Base-by-base conservation (phyloP, 2,113 vertebrate genomes). In the Megaleporinus macrocephalus region DNA sequence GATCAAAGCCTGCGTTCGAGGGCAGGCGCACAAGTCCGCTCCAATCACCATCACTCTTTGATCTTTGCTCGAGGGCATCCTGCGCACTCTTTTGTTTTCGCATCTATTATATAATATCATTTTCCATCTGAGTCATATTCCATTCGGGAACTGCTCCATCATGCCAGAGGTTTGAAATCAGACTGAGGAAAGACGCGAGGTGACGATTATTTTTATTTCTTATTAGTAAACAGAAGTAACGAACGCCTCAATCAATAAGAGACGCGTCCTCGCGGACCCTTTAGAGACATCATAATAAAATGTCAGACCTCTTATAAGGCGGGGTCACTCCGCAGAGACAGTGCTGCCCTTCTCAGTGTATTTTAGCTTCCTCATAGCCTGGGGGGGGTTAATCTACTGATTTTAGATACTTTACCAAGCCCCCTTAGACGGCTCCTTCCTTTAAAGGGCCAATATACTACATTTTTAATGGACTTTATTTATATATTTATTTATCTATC, bases 21-120 rank as follows among this genome's bases (percentile, higher is more conserved):
- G 59, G 65, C 72, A 83, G 72, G 80, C 7, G 29, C 47, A 65
- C 16, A 1, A 16, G 68, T 83, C 51, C 71, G 29, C 79, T 80
- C 55, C 26, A 72, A 77, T 86, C 81, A 77, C 78, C 77, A 79
- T 86, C 59, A 66, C 65, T 80, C 84, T 86, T 83, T 86, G 68
- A 86, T 86, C 85, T 86, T 53, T 73, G 81, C 78, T 73, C 49
- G 69, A 86, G 81, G 81, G 77, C 81, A 65, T 76, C 44, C 65
- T 84, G 78, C 13, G 6, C 5, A 22, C 22, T 80, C 30, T 77
- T 86, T 75, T 78, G 33, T 75, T 73, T 49, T n/a, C n/a, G 36
- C 29, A 76, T 66, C 68, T 78, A 61, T 80, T 80, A 68, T 36
- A 36, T 57, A 80, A 80, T 13, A 74, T 74, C 7, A 82, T 80